Evolutionary conservation across 1,140 invertebrate species (phyloP).

Genomic region (Neodiprion lecontei): DNA sequence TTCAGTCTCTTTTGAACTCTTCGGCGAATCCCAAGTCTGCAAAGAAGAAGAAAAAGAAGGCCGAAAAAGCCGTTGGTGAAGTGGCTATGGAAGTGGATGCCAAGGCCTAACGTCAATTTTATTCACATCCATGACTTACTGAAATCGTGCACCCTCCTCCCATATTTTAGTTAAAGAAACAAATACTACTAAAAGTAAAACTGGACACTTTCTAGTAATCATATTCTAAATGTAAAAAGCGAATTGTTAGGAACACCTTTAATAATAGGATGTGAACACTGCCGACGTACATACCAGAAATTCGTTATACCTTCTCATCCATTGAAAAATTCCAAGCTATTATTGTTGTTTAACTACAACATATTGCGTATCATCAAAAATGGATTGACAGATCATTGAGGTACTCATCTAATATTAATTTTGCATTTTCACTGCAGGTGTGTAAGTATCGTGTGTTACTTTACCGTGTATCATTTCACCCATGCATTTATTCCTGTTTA

Average conservation of each 20-base stretch:
- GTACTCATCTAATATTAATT: too few relatives aligned
- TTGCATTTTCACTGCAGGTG: too few relatives aligned
- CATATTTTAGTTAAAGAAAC: conserved; percentile 23
- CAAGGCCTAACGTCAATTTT: conserved; percentile 62
- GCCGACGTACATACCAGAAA: neutral
- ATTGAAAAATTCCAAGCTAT: too few relatives aligned
- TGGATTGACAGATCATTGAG: too few relatives aligned
- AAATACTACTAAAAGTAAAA: neutral
- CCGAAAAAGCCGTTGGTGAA: conserved; percentile 65
- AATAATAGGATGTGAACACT: conserved; percentile 7
- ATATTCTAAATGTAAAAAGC: conserved; percentile 8
- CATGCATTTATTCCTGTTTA: conserved; percentile 30
- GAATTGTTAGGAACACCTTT: conserved; percentile 5
- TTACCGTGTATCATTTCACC: neutral
- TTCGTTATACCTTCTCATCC: neutral
- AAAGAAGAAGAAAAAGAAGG: conserved; percentile 92
- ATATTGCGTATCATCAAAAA: too few relatives aligned
- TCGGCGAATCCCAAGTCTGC: conserved; percentile 80
- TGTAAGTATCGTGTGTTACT: too few relatives aligned
- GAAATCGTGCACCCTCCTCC: conserved; percentile 49
- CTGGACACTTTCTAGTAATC: neutral
- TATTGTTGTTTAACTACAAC: too few relatives aligned
- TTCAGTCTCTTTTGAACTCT: conserved; percentile 74
- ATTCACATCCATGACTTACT: conserved; percentile 40
- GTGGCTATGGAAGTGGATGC: conserved; percentile 71